Evolutionary conservation across 2,888 invertebrate species (phyloP).

Genomic region (Hirudinaria manillensis): DNA sequence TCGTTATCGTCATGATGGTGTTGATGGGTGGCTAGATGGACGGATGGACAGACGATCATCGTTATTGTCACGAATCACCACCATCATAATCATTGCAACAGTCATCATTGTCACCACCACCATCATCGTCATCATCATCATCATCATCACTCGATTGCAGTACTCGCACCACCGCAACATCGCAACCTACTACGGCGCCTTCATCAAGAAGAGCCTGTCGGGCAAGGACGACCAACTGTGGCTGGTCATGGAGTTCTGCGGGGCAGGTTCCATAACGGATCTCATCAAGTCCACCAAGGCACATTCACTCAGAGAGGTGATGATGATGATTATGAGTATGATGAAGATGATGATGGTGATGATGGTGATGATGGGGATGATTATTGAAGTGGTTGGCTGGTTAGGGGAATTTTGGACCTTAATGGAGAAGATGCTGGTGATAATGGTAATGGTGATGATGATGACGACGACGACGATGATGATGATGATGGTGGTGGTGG

Average conservation of each 20-base stretch:
- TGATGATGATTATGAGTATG: neutral
- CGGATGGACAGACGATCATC: too few relatives aligned
- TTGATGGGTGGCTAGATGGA: neutral
- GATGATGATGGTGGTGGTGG: neutral
- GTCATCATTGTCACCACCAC: neutral
- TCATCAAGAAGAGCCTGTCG: slow-evolving; percentile 93
- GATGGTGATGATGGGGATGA: slow-evolving; percentile 10
- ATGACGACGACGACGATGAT: neutral
- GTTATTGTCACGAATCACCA: slow-evolving; percentile 2
- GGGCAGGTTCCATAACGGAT: slow-evolving; percentile 97
- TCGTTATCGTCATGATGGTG: slow-evolving; percentile 1
- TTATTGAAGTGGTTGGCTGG: neutral
- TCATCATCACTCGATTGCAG: slow-evolving; percentile 39
- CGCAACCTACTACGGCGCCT: slow-evolving; percentile 99
- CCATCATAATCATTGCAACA: neutral
- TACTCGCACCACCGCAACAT: slow-evolving; percentile 79
- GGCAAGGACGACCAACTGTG: slow-evolving; percentile 99
- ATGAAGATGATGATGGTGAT: slow-evolving; percentile 12
- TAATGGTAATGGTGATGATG: neutral
- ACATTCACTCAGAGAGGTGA: slow-evolving; percentile 91
- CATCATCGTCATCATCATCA: slow-evolving; percentile 8
- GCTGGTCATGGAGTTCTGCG: slow-evolving; percentile 98
- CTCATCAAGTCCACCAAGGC: slow-evolving; percentile 93
- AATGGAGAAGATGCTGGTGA: neutral
- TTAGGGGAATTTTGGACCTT: too few relatives aligned